These are phyloP conservation scores for Bombus difficillimus DNA, from an alignment of 1,140 invertebrate species.

Conservation along the genomic window DNA sequence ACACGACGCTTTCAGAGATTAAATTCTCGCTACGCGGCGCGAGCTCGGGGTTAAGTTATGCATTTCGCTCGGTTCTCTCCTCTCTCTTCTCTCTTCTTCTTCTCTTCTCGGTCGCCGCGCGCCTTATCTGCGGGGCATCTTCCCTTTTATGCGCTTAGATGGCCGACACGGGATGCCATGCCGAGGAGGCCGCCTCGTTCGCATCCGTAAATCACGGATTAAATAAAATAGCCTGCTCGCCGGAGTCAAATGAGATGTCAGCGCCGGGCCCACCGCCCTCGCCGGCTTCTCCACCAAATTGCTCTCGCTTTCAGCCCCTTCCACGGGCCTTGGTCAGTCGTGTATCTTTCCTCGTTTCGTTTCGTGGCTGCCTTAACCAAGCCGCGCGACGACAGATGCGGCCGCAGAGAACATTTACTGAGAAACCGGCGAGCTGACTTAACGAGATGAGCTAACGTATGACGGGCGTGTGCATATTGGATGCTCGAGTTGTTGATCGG, in stretches of 20 bases:
- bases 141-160: conserved; percentile 58
- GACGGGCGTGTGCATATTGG: background rate
- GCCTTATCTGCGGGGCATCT: conserved; percentile 68
- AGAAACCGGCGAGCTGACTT: conserved; percentile 43
- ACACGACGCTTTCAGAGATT: conserved; percentile 55
- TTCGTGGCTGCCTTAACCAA: background rate
- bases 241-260: conserved; percentile 71
- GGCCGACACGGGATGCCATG: conserved; percentile 51
- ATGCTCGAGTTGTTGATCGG: background rate
- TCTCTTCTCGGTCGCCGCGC: conserved; percentile 17
- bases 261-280: conserved; percentile 64
- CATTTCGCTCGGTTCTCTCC: conserved; percentile 68
- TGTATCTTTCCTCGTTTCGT: conserved; percentile 24
- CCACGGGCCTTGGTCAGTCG: background rate
- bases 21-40: conserved; percentile 66
- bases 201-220: conserved; percentile 70
- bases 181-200: conserved; percentile 53
- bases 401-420: background rate
- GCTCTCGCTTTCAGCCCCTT: conserved; percentile 49
- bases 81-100: conserved; percentile 31
- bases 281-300: conserved; percentile 51
- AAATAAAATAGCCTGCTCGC: conserved; percentile 68
- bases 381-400: conserved; percentile 42
- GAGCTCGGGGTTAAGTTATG: conserved; percentile 68
- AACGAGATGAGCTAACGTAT: conserved; percentile 38